Conservation (phyloP, 35 echinoderm and acorn worm species). For the Ophioderma brevispina region DNA sequence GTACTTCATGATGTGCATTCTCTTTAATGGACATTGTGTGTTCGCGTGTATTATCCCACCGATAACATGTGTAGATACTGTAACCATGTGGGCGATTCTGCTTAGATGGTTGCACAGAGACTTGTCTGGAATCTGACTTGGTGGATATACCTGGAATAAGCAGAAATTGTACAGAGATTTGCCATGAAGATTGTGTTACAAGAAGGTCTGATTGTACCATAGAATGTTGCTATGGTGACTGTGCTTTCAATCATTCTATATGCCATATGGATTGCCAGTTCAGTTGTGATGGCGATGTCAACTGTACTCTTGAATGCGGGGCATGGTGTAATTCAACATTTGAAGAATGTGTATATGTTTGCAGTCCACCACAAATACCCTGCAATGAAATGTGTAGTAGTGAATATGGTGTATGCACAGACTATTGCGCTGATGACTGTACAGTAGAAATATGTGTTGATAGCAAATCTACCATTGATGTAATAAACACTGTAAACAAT, state of each 20-base stretch:
- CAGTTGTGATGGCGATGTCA: constrained; percentile 16
- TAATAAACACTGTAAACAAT: neutral
- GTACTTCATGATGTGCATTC: constrained; percentile 36
- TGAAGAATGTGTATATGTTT: neutral
- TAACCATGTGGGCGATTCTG: constrained; percentile 19
- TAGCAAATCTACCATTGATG: neutral
- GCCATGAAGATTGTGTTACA: constrained; percentile 13
- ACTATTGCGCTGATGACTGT: constrained; percentile 8
- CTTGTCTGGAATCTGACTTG: neutral
- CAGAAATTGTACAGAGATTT: constrained; percentile 9
- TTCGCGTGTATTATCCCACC: constrained; percentile 18
- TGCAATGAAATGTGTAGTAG: neutral
- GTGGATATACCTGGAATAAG: neutral
- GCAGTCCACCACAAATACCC: constrained; percentile 2
- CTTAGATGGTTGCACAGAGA: constrained; percentile 8
- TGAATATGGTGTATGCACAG: neutral
- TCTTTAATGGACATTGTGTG: neutral
- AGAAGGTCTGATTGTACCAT: neutral
- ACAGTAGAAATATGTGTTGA: constrained; percentile 19
- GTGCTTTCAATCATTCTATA: neutral
- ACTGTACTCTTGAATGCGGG: constrained; percentile 31
- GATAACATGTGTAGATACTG: constrained; percentile 59
- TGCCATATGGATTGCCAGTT: constrained; percentile 33
- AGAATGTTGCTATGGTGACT: constrained; percentile 29
- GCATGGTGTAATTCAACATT: neutral